Evolutionary conservation across 2,888 invertebrate genomes (phyloP), one percentile per base, ranked within the genome.

Genomic region (Drosophila ustulata): DNA sequence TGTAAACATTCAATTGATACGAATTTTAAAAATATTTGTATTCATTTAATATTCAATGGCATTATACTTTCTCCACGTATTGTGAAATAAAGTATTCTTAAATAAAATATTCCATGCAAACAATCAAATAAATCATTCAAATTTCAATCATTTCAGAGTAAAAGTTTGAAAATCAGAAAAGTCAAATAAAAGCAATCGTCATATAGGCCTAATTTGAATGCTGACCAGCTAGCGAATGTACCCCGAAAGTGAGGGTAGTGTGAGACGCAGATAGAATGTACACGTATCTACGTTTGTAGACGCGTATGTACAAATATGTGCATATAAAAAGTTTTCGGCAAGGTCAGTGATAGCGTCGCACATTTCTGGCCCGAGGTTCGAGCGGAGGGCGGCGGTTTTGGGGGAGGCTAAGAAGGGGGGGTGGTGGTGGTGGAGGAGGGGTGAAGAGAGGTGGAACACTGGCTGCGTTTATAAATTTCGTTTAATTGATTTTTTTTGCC

Each of bases 291-390:
- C 30, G 39, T 18, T 37, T 3, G 0, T 45, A 8, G 39, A 25
- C 18, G 1, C 18, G 18, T 50, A 25, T 49, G 11, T 37, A 47
- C 28, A 11, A 47, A 41, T 32, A 41, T 46, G 56, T 18, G 37
- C 28, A 49, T 32, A 58, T 56, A 52, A 70, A 53, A 75, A 65
- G 39, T 34, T 75, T 86, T 82, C 18, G 79, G 76, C 89, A 87
- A 87, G 87, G 87, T 87, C 83, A 87, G 87, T 87, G 79, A 86
- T 86, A 76, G 86, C 71, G 69, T 71, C 52, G 47, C 32, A 55
- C 46, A 67, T 62, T 55, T 39, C 25, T n/a, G 3, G 59, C 26
- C 7, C n/a, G 30, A 26, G 39, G 8, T 11, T 3, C 26, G 4
- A 26, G 26, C 26, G 26, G 5, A 26, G 28, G 4, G 18, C 18